Evolutionary conservation across 1,140 invertebrate species (phyloP).

Genomic region (honey bee (Apis mellifera)): DNA sequence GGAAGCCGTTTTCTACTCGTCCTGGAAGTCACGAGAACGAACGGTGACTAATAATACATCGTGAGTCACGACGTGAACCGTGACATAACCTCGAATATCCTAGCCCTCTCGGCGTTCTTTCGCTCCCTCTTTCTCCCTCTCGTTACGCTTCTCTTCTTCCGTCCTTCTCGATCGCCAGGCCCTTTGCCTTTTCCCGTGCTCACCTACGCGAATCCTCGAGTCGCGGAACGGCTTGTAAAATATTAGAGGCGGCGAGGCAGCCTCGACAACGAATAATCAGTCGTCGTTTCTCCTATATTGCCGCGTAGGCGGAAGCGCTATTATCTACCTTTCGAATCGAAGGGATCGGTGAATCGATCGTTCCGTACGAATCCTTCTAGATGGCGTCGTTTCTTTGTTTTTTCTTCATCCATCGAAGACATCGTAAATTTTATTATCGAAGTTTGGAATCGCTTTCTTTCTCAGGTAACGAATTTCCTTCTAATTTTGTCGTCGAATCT

Average conservation of each 20-base stretch:
- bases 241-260: conserved; percentile 23
- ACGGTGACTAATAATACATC: conserved; percentile 64
- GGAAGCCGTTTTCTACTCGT: conserved; percentile 48
- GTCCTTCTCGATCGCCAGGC: not conserved
- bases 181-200: conserved; percentile 16
- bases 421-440: not conserved
- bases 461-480: too few species aligned
- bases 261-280: conserved; percentile 43
- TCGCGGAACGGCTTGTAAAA: conserved; percentile 21
- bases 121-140: not conserved
- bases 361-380: not conserved
- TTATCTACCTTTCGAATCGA: conserved; percentile 37
- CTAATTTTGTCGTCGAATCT: too few species aligned
- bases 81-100: conserved; percentile 60
- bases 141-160: not conserved
- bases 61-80: conserved; percentile 66
- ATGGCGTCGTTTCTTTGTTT: not conserved
- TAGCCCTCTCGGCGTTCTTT: not conserved
- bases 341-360: conserved; percentile 16
- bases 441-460: not conserved
- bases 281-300: conserved; percentile 29
- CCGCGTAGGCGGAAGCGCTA: conserved; percentile 40
- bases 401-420: not conserved
- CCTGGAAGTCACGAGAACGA: conserved; percentile 56
- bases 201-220: conserved; percentile 4